These are phyloP conservation scores for Buphagus erythrorhynchus DNA, from an alignment of 2,797 vertebrate species.

Conservation along the genomic window DNA sequence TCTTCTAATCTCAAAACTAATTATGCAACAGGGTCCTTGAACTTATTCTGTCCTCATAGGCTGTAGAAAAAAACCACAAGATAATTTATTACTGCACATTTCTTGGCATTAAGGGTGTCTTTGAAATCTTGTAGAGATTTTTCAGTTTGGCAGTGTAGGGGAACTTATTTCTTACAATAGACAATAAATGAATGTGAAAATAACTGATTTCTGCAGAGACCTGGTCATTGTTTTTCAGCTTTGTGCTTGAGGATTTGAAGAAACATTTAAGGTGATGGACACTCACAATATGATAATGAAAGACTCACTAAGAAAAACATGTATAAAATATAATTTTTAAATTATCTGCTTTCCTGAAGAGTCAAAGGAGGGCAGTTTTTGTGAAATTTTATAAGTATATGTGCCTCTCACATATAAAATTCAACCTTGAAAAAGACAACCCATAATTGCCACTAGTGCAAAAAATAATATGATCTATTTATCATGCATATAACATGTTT, in stretches of 20 bases:
- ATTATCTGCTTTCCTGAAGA: background rate
- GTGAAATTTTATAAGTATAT: background rate
- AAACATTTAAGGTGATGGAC: background rate
- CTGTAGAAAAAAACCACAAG: background rate
- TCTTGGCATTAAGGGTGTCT: background rate
- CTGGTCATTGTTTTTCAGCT: background rate
- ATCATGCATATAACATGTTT: accelerated
- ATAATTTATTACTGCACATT: background rate
- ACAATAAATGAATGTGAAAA: background rate
- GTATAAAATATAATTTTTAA: background rate
- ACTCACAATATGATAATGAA: background rate
- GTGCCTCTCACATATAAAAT: background rate
- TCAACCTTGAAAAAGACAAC: background rate
- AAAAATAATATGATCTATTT: background rate
- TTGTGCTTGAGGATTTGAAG: background rate
- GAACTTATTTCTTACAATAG: background rate
- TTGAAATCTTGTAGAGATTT: background rate
- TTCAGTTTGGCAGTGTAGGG: background rate
- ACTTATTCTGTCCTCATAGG: background rate
- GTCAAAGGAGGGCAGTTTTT: background rate
- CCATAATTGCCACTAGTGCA: background rate
- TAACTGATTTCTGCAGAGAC: background rate
- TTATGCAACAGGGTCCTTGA: background rate
- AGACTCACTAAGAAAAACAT: background rate
- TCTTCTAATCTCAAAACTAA: background rate